Evolutionary conservation across 2,888 invertebrate species (phyloP).

Genomic region (Podabrus alpinus): DNA sequence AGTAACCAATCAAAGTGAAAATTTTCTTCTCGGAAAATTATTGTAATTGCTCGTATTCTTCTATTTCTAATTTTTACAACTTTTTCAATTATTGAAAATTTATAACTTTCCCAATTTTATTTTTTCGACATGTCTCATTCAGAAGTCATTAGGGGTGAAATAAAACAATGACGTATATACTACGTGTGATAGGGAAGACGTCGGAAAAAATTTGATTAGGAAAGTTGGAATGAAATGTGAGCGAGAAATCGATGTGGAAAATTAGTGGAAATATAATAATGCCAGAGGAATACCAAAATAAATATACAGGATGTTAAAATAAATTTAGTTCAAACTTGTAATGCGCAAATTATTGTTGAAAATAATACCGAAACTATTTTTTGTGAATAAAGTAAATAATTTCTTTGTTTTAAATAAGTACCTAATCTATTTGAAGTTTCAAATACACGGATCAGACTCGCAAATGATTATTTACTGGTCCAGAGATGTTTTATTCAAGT

Average conservation of each 20-base stretch:
- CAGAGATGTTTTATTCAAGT: no score
- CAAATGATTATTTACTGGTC: no score
- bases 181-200: background rate
- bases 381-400: no score
- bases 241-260: background rate
- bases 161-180: background rate
- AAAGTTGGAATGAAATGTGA: background rate
- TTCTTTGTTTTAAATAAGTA: no score
- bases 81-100: background rate
- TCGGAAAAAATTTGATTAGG: background rate
- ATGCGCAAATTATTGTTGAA: no score
- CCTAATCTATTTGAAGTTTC: no score
- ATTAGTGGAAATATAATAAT: no score
- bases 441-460: no score
- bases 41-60: background rate
- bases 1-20: background rate
- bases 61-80: background rate
- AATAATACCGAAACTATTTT: no score
- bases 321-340: no score
- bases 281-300: no score
- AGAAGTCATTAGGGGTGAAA: background rate
- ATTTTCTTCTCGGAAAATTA: background rate
- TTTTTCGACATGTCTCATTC: background rate
- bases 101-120: background rate
- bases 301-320: no score